phyloP scores from a whole-genome alignment of 30 jellyfish, hydroid and myxozoan species.

The Kudoa iwatai region DNA sequence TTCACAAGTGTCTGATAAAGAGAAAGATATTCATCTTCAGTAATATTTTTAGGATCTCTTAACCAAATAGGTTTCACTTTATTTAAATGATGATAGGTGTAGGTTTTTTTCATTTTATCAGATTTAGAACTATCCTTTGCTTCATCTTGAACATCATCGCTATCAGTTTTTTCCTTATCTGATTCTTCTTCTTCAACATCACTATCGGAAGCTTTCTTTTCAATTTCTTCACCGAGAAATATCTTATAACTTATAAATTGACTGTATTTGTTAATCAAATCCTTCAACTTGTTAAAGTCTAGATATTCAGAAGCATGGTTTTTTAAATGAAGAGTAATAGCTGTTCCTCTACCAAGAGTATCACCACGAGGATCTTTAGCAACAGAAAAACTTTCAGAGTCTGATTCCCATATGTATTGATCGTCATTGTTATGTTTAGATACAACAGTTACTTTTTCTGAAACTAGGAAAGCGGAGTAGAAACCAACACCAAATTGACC shows the following conservation, averaged over 20 bases:
- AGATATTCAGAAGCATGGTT: constrained; percentile 83
- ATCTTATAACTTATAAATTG: constrained; percentile 80
- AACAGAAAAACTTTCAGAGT: constrained; percentile 46
- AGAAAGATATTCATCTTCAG: constrained; percentile 62
- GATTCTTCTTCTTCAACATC: constrained; percentile 13
- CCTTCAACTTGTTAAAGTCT: constrained; percentile 31
- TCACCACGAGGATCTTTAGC: constrained; percentile 95
- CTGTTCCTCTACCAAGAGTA: constrained; percentile 76
- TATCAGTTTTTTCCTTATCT: constrained; percentile 36
- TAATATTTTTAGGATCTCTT: constrained; percentile 46
- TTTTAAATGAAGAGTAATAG: constrained; percentile 39
- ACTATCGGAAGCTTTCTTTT: constrained; percentile 13
- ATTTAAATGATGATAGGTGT: constrained; percentile 80
- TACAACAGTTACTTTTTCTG: constrained; percentile 82
- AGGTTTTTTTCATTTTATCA: constrained; percentile 20
- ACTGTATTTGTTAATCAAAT: constrained; percentile 50
- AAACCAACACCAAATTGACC: constrained; percentile 99
- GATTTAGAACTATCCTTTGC: constrained; percentile 10
- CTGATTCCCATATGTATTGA: constrained; percentile 96
- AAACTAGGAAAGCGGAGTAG: constrained; percentile 88
- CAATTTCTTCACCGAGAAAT: constrained; percentile 77
- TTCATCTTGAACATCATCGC: constrained; percentile 27
- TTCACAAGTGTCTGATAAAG: constrained; percentile 35
- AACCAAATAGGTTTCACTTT: constrained; percentile 74
- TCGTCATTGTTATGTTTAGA: constrained; percentile 52